Evolutionary conservation across 2,797 vertebrate species (phyloP).

Genomic region (Poeciliopsis gracilis): DNA sequence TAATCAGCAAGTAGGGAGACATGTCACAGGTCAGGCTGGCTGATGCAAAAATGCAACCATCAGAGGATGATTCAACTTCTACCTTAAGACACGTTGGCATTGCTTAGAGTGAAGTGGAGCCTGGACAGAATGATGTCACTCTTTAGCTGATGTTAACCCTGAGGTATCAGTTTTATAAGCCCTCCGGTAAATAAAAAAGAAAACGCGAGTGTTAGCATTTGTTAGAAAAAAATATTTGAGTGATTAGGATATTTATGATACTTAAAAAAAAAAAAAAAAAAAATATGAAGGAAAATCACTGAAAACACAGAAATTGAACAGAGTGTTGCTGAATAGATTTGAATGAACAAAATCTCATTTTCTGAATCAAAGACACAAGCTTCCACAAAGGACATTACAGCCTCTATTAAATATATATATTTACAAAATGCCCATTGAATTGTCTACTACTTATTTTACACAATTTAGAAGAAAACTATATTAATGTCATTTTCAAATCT

Average conservation of each 20-base stretch:
- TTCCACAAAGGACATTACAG: neutral
- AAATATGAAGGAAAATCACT: neutral
- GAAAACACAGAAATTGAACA: neutral
- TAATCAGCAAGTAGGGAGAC: constrained; percentile 56
- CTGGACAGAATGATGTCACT: neutral
- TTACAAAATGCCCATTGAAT: neutral
- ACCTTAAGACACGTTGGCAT: constrained; percentile 18
- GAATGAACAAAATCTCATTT: neutral
- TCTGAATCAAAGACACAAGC: neutral
- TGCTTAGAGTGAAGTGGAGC: neutral
- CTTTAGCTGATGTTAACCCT: neutral
- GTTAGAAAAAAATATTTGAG: neutral
- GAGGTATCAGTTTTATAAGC: neutral
- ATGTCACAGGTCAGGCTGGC: constrained; percentile 55
- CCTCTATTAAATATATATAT: neutral
- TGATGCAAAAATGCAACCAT: constrained; percentile 60
- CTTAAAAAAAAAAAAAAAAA: neutral
- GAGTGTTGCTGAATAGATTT: neutral
- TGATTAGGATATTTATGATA: neutral
- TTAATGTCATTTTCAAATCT: neutral
- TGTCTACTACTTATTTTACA: neutral
- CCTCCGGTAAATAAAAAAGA: neutral
- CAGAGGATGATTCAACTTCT: constrained; percentile 56
- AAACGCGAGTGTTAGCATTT: neutral
- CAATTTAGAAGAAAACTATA: neutral